These are phyloP conservation scores for Phasia obesa DNA, from an alignment of 2,888 invertebrate genomes.

Conservation along the genomic window DNA sequence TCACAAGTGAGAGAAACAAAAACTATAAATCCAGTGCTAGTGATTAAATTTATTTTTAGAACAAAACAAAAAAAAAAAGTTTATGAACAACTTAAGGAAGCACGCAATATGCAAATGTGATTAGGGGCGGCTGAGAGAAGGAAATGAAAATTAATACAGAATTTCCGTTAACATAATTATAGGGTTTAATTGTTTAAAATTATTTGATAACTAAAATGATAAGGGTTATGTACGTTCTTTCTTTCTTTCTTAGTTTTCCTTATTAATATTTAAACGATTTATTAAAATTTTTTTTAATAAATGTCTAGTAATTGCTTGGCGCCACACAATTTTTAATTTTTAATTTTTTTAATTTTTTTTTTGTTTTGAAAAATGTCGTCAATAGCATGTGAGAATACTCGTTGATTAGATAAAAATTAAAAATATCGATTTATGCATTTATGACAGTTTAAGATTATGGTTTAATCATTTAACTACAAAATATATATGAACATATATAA, in stretches of 20 bases:
- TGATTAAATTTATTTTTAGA: constrained; percentile 54
- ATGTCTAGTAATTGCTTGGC: constrained; percentile 4
- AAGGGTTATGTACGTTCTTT: not conserved
- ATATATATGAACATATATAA: not conserved
- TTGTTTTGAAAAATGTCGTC: not conserved
- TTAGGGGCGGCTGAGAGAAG: constrained; percentile 26
- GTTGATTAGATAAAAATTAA: not conserved
- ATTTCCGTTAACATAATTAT: constrained; percentile 50
- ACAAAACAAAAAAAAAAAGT: not conserved
- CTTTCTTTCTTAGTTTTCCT: not conserved
- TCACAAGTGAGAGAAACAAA: constrained; percentile 16
- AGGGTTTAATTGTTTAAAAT: constrained; percentile 4
- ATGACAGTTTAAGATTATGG: constrained; percentile 17
- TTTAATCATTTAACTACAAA: too few relatives aligned
- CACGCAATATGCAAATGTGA: constrained; percentile 59
- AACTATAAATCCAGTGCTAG: not conserved
- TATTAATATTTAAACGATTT: constrained; percentile 2
- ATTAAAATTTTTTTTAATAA: not conserved
- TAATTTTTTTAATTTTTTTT: not conserved
- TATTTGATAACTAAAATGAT: not conserved
- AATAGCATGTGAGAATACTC: not conserved
- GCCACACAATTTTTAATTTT: not conserved
- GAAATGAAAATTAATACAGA: constrained; percentile 33
- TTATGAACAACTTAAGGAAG: constrained; percentile 47
- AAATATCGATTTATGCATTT: constrained; percentile 18